Percentiles rank a stretch among this genome's conserved stretches.
These are phyloP conservation scores for Etheostoma perlongum DNA, from an alignment of 2,797 vertebrate species.

Conservation along the genomic window DNA sequence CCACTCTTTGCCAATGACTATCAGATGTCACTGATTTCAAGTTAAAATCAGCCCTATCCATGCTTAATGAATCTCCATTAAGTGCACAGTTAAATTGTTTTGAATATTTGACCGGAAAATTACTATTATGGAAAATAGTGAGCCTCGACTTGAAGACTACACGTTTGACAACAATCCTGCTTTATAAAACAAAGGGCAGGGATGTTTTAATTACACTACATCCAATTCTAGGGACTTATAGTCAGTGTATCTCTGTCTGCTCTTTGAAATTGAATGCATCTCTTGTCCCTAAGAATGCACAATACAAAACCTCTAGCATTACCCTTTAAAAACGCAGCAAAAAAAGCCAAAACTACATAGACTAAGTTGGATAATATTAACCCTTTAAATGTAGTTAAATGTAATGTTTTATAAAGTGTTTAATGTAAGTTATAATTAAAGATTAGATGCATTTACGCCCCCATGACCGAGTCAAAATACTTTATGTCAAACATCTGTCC, in stretches of 20 bases:
- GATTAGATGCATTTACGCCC: neutral
- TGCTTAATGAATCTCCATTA: neutral
- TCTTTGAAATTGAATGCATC: neutral
- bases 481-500: neutral
- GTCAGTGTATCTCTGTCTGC: neutral
- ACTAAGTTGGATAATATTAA: neutral
- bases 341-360: neutral
- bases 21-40: constrained; percentile 5
- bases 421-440: neutral
- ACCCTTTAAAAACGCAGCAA: neutral
- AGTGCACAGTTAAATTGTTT: neutral
- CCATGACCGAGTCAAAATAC: neutral
- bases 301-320: neutral
- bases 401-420: neutral
- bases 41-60: neutral
- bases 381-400: neutral
- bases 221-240: neutral
- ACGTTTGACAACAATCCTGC: neutral
- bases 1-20: neutral
- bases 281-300: neutral
- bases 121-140: neutral
- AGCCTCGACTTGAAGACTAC: neutral
- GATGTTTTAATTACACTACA: neutral
- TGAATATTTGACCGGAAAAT: neutral
- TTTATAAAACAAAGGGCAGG: neutral